A percentile compares a stretch with the other conserved stretches of the same genome.
phyloP scores from a whole-genome alignment of 2,888 invertebrate species.

The Agrotis clavis region DNA sequence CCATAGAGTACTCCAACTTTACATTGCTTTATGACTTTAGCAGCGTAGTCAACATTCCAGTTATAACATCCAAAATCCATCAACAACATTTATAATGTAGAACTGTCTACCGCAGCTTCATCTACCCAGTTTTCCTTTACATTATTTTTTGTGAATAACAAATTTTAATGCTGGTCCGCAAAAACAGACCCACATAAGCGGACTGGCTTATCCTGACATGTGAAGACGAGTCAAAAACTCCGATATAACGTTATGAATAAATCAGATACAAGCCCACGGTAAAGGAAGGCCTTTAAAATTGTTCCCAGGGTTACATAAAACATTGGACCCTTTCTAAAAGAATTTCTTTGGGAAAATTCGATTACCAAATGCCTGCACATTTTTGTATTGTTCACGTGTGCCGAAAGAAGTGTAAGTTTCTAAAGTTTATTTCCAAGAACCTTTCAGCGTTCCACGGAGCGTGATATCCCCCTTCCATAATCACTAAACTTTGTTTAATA shows the following conservation, averaged over 20 bases:
- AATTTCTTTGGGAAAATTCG: conserved; percentile 25
- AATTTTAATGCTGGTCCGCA: conserved; percentile 21
- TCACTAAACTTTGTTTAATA: conserved; percentile 38
- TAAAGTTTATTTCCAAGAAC: conserved; percentile 23
- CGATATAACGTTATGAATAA: conserved; percentile 61
- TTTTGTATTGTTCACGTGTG: conserved; percentile 41
- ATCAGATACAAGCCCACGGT: conserved; percentile 43
- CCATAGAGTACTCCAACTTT: conserved; percentile 4
- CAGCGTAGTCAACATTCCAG: conserved; percentile 2
- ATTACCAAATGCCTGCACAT: conserved; percentile 29
- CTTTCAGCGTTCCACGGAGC: conserved; percentile 28
- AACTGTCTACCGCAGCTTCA: conserved; percentile 5
- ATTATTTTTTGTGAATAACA: conserved; percentile 40
- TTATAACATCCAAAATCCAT: conserved; percentile 1
- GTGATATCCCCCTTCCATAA: conserved; percentile 33
- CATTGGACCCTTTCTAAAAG: conserved; percentile 44
- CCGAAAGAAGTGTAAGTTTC: conserved; percentile 18
- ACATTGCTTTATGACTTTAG: conserved; percentile 12
- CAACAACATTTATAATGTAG: conserved; percentile 9
- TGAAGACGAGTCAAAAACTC: conserved; percentile 31
- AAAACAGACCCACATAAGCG: conserved; percentile 41
- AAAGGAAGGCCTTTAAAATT: conserved; percentile 34
- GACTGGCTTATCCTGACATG: conserved; percentile 23
- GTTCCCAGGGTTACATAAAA: conserved; percentile 36
- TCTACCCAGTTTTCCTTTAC: conserved; percentile 8